A percentile compares a stretch with the other conserved stretches of the same genome.
Conservation (phyloP, 2,797 vertebrate genomes). For the Xerus rutilus region DNA sequence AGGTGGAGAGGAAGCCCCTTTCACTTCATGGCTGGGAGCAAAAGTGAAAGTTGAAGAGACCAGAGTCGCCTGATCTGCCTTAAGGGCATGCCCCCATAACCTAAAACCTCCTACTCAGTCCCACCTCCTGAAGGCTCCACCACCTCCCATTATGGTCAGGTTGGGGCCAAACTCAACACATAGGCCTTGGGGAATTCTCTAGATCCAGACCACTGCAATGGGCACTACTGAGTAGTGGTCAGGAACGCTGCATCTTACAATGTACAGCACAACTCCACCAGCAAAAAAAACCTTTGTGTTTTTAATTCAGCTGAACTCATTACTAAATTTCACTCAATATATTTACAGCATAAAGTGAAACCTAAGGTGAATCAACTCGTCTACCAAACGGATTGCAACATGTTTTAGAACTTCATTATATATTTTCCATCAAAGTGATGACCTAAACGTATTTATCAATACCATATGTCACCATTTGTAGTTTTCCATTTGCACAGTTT, state of each 20-base stretch:
- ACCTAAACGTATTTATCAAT: too few relatives aligned
- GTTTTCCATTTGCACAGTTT: too few relatives aligned
- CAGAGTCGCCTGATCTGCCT: neutral
- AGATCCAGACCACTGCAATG: neutral
- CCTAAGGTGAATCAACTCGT: too few relatives aligned
- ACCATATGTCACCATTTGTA: too few relatives aligned
- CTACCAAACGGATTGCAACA: too few relatives aligned
- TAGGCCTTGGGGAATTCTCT: neutral
- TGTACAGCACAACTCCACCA: neutral
- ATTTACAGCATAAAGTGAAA: too few relatives aligned
- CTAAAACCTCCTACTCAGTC: neutral
- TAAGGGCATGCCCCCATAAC: neutral
- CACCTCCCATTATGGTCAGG: neutral
- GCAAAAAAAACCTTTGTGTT: neutral
- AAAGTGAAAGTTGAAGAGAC: neutral
- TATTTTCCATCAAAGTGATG: too few relatives aligned
- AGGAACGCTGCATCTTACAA: neutral
- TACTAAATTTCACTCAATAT: too few relatives aligned
- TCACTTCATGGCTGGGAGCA: neutral
- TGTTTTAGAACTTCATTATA: too few relatives aligned
- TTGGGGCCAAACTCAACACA: neutral
- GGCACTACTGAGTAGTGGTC: neutral
- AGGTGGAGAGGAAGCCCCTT: neutral
- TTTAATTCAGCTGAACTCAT: too few relatives aligned
- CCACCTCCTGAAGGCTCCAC: neutral